Percentiles rank a stretch among this genome's conserved stretches.
These are phyloP conservation scores for Hyperoodon ampullatus DNA, from an alignment of 2,113 vertebrate genomes.

Conservation along the genomic window DNA sequence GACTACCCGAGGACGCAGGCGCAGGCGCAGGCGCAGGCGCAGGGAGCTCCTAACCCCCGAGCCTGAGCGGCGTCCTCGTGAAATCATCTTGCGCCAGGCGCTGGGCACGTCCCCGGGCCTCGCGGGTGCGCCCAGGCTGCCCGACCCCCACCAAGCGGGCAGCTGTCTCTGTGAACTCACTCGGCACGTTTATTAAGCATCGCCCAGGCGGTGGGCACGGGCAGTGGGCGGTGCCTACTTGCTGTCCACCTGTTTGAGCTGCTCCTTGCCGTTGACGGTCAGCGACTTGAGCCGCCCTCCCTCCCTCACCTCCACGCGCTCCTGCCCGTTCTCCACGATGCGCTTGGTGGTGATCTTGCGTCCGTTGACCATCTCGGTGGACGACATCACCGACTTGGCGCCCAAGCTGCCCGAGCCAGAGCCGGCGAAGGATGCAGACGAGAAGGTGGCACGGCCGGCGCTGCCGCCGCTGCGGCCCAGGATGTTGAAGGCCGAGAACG, in stretches of 20 bases:
- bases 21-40: not conserved
- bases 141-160: not conserved
- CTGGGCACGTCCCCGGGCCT: no score
- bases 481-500: not conserved
- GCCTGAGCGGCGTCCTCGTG: accelerated
- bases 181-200: constrained; percentile 77
- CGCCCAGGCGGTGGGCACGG: not conserved
- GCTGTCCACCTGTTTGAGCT: constrained; percentile 57
- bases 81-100: not conserved
- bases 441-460: not conserved
- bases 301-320: constrained; percentile 91
- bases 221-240: not conserved
- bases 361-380: constrained; percentile 77
- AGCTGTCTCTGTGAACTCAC: accelerated
- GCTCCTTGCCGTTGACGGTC: constrained; percentile 87
- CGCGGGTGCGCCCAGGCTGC: not conserved
- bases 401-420: constrained; percentile 69
- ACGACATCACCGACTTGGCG: constrained; percentile 77
- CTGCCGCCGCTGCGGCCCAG: not conserved
- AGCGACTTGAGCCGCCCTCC: constrained; percentile 89
- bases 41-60: not conserved
- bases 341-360: constrained; percentile 82
- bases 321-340: constrained; percentile 89
- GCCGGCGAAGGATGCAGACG: constrained; percentile 69
- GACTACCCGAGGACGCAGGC: not conserved